Conservation (phyloP, 2,113 vertebrate genomes). For the Elgaria multicarinata region DNA sequence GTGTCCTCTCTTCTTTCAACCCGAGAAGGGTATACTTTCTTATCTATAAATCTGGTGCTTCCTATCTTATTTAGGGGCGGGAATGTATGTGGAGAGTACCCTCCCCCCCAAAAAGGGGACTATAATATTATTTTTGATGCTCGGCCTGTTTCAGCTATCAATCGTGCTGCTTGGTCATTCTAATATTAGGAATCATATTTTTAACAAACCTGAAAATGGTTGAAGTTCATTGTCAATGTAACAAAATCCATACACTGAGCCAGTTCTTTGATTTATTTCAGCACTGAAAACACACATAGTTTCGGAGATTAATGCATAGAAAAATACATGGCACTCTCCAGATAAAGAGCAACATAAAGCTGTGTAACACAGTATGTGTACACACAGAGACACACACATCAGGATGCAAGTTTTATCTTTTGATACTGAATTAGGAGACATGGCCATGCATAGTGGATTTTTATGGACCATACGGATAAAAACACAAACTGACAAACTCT, state of each 20-base stretch:
- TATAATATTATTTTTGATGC: not conserved
- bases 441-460: not conserved
- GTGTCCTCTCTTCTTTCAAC: not conserved
- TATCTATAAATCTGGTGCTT: conserved; percentile 4
- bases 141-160: not conserved
- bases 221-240: not conserved
- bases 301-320: not conserved
- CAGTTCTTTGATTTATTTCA: not conserved
- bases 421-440: not conserved
- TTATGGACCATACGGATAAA: not conserved
- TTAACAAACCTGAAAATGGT: not conserved
- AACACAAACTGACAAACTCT: not conserved
- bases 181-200: not conserved
- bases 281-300: not conserved
- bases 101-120: not conserved
- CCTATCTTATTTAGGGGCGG: not conserved
- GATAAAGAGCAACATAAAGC: not conserved
- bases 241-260: not conserved
- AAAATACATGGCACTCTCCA: not conserved
- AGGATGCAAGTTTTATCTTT: not conserved
- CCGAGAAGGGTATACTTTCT: not conserved
- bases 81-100: not conserved
- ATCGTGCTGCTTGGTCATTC: not conserved
- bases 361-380: not conserved
- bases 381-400: not conserved